Conservation (phyloP, 2,113 vertebrate genomes). For the Tonatia bakeri region DNA sequence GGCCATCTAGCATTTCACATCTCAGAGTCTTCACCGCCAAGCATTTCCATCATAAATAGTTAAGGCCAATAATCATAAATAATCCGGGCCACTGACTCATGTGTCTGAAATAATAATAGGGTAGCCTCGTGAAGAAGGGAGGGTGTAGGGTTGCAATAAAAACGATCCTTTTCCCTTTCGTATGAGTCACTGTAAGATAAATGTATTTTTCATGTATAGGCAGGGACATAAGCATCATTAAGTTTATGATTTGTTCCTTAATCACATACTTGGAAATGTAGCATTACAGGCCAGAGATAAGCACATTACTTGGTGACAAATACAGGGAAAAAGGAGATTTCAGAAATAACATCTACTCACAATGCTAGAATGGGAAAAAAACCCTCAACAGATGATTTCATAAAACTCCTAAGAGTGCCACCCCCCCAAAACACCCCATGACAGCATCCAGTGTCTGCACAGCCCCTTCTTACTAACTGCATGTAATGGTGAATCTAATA, state of each 20-base stretch:
- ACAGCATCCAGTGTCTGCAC: neutral
- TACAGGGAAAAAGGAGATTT: neutral
- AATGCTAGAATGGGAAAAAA: neutral
- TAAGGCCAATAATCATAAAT: neutral
- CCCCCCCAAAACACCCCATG: fast-evolving
- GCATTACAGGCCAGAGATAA: neutral
- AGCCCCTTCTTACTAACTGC: neutral
- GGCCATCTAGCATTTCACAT: neutral
- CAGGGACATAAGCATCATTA: neutral
- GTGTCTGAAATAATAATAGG: neutral
- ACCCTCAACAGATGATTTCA: neutral
- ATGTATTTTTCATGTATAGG: neutral
- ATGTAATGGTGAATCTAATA: neutral
- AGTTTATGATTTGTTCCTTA: slow-evolving; percentile 19
- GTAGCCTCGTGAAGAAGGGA: neutral
- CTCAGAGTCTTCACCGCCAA: neutral
- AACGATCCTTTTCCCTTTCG: neutral
- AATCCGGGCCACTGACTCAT: slow-evolving; percentile 17
- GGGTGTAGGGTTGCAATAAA: neutral
- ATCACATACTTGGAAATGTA: slow-evolving; percentile 13
- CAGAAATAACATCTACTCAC: neutral
- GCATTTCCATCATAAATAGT: neutral
- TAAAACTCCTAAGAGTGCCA: neutral
- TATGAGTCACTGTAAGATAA: slow-evolving; percentile 21
- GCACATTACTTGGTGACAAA: neutral